phyloP scores from a whole-genome alignment of 64 coral and sea anemone genomes.

The Montipora sp. region DNA sequence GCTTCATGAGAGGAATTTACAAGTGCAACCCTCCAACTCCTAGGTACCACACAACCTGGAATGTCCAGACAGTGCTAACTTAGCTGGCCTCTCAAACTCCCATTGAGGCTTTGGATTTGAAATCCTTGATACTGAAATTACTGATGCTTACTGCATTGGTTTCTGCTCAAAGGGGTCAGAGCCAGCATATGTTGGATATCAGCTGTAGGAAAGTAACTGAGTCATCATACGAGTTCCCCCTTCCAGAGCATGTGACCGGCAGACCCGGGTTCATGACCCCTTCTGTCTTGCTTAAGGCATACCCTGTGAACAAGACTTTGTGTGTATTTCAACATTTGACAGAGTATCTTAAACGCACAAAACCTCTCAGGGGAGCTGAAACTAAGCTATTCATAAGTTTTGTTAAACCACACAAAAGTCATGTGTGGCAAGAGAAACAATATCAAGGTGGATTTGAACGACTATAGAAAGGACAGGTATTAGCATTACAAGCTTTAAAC shows the following conservation, averaged over 20 bases:
- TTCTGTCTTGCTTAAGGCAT: neutral
- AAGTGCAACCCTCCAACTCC: constrained; percentile 8
- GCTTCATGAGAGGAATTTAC: constrained; percentile 25
- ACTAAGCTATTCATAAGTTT: constrained; percentile 62
- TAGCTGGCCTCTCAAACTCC: neutral
- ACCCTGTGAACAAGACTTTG: constrained; percentile 1
- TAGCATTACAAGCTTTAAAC: constrained; percentile 7
- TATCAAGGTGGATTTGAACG: constrained; percentile 54
- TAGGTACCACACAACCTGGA: neutral
- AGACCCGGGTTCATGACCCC: constrained; percentile 1
- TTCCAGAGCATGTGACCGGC: constrained; percentile 68
- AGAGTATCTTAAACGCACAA: constrained; percentile 22
- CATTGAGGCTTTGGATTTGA: neutral
- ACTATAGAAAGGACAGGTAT: constrained; percentile 46
- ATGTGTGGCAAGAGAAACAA: constrained; percentile 28
- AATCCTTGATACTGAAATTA: constrained; percentile 21
- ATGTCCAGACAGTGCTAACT: constrained; percentile 3
- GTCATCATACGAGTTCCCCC: constrained; percentile 45
- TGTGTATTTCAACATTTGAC: constrained; percentile 32
- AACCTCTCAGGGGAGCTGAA: constrained; percentile 5
- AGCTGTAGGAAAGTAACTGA: constrained; percentile 20
- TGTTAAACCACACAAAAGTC: constrained; percentile 1
- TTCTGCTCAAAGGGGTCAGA: neutral
- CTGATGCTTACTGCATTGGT: constrained; percentile 40
- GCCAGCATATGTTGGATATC: constrained; percentile 52